These are phyloP conservation scores for Gallinago undulata DNA, from an alignment of 2,113 vertebrate genomes.

Conservation along the genomic window DNA sequence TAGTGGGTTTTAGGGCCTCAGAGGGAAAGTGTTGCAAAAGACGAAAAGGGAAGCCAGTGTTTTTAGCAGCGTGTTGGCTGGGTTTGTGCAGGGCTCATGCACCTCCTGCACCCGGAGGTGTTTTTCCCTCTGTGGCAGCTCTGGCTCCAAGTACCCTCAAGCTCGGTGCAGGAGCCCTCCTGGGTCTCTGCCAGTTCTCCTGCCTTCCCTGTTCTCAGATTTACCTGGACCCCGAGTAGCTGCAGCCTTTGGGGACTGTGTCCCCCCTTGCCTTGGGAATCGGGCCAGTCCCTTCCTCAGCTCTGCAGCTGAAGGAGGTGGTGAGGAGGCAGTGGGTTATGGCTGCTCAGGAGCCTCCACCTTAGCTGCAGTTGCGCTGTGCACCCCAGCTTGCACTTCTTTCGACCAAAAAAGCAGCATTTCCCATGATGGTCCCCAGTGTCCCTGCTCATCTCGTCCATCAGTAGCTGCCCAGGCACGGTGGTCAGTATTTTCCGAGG, in stretches of 20 bases:
- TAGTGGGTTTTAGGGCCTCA: neutral
- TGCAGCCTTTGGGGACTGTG: neutral
- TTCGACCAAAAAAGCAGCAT: neutral
- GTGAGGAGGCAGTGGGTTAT: neutral
- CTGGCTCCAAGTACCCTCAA: fast-evolving
- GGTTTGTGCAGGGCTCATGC: neutral
- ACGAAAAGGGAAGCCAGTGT: neutral
- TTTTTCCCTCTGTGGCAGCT: neutral
- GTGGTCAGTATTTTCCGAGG: neutral
- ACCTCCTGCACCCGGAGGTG: neutral
- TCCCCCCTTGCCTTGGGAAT: neutral
- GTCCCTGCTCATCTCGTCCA: neutral
- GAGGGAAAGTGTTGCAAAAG: neutral
- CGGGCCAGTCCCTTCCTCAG: neutral
- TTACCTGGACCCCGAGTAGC: neutral
- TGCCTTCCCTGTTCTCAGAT: neutral
- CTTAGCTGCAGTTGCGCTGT: neutral
- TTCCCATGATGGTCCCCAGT: neutral
- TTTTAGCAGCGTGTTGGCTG: neutral
- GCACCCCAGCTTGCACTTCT: neutral
- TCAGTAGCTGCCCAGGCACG: fast-evolving
- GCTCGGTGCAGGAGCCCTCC: neutral
- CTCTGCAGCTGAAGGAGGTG: neutral
- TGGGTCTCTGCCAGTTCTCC: neutral
- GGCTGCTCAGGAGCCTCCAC: neutral